These are phyloP conservation scores for Scotopteryx bipunctaria DNA, from an alignment of 2,888 invertebrate genomes.

Conservation along the genomic window DNA sequence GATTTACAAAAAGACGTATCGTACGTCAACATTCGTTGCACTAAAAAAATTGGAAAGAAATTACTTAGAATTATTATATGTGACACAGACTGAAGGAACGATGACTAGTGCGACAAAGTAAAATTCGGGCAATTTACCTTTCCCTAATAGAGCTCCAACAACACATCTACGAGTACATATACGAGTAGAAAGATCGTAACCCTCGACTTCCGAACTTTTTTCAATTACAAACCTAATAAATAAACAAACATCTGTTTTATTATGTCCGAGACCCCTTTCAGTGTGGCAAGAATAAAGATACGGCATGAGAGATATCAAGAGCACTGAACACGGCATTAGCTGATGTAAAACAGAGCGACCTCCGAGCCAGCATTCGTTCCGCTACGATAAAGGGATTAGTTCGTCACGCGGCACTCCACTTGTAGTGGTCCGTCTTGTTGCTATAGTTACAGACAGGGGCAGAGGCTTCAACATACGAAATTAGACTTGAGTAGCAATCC, in stretches of 20 bases:
- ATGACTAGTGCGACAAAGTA: no score
- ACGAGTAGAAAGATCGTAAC: no score
- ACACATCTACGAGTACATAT: no score
- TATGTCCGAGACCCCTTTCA: conserved; percentile 27
- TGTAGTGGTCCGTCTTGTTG: conserved; percentile 52
- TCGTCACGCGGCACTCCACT: conserved; percentile 55
- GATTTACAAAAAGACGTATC: no score
- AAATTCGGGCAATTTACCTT: no score
- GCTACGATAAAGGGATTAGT: conserved; percentile 73
- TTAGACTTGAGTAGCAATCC: conserved; percentile 22
- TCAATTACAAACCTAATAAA: conserved; percentile 32
- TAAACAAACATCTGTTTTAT: conserved; percentile 59
- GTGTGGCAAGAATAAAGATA: conserved; percentile 51
- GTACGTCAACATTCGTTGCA: no score
- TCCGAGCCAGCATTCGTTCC: conserved; percentile 61
- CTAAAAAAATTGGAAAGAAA: no score
- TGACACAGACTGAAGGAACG: no score
- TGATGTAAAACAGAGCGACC: conserved; percentile 70
- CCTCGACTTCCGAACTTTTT: conserved; percentile 11
- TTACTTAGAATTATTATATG: no score
- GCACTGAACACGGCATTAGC: conserved; percentile 48
- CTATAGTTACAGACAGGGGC: conserved; percentile 40
- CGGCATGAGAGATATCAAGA: conserved; percentile 56
- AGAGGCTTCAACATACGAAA: conserved; percentile 27
- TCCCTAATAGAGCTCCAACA: no score